Evolutionary conservation across 1,140 invertebrate genomes (phyloP).

Genomic region (Colletes latitarsis): DNA sequence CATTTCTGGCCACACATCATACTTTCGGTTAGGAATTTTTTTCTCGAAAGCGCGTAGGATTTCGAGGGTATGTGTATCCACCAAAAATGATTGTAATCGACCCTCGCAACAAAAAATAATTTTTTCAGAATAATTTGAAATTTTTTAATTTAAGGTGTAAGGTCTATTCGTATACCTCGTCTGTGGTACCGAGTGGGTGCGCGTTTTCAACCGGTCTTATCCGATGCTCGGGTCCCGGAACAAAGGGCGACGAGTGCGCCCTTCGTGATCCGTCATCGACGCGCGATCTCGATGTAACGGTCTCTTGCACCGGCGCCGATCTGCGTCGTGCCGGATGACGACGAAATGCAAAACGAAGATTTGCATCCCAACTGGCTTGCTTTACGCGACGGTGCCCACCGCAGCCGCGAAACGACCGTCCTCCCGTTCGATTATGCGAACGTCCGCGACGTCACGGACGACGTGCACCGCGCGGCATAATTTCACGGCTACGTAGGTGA

Average conservation of each 20-base stretch:
- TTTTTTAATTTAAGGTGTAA: too few species aligned
- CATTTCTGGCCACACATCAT: too few species aligned
- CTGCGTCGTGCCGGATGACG: conserved; percentile 36
- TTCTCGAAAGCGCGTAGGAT: too few species aligned
- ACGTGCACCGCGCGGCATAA: conserved; percentile 65
- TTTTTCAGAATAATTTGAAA: too few species aligned
- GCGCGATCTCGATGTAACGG: conserved; percentile 55
- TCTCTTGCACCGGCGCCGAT: conserved; percentile 46
- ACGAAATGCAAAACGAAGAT: conserved; percentile 71
- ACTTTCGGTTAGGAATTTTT: too few species aligned
- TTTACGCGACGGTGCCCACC: conserved; percentile 52
- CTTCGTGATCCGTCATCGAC: conserved; percentile 3
- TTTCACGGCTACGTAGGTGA: conserved; percentile 64
- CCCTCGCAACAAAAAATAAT: too few species aligned
- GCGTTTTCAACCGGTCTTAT: conserved; percentile 9
- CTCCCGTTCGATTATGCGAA: conserved; percentile 68
- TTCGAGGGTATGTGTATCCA: too few species aligned
- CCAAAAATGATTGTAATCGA: too few species aligned
- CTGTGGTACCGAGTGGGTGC: background rate
- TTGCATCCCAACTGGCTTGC: conserved; percentile 67
- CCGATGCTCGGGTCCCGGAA: conserved; percentile 1
- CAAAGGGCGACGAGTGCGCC: conserved; percentile 13
- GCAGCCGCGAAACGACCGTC: background rate
- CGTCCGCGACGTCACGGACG: conserved; percentile 62
- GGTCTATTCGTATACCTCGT: background rate